These are phyloP conservation scores for Paedocypris micromegethes DNA, from an alignment of 2,797 vertebrate genomes.

Conservation along the genomic window DNA sequence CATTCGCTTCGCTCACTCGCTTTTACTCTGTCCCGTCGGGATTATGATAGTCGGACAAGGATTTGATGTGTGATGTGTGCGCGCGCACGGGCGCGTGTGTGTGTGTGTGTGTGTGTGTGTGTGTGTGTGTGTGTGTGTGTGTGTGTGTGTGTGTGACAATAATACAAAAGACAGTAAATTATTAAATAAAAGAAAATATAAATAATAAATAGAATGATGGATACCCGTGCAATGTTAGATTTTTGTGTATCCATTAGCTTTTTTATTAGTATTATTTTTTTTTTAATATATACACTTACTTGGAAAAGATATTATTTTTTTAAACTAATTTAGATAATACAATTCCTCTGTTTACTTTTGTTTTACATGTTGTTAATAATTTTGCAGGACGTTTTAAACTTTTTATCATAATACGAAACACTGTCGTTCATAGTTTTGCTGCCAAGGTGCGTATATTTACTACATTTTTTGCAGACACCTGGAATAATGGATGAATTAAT, in stretches of 20 bases:
- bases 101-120: too few relatives aligned
- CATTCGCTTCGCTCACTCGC: slow-evolving; percentile 1
- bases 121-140: too few relatives aligned
- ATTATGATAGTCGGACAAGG: too few relatives aligned
- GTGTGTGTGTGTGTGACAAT: too few relatives aligned
- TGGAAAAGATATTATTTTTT: not conserved
- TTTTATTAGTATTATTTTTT: too few relatives aligned
- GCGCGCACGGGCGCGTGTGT: too few relatives aligned
- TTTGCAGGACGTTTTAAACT: slow-evolving; percentile 2
- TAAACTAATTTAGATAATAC: not conserved
- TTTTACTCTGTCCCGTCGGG: too few relatives aligned
- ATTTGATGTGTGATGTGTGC: too few relatives aligned
- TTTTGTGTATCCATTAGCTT: slow-evolving; percentile 1
- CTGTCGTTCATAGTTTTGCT: slow-evolving; percentile 4
- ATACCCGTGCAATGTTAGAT: slow-evolving; percentile 7
- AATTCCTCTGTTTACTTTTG: not conserved
- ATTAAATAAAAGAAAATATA: too few relatives aligned
- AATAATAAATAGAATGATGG: too few relatives aligned
- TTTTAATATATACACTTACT: slow-evolving; percentile 7
- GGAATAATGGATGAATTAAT: slow-evolving; percentile 45
- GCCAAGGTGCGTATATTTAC: not conserved
- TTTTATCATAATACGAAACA: too few relatives aligned
- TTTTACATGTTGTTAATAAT: not conserved
- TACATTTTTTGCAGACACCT: slow-evolving; percentile 12
- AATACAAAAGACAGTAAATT: too few relatives aligned